These are phyloP conservation scores for Pseudopipra pipra DNA, from an alignment of 2,113 vertebrate species.

Conservation along the genomic window DNA sequence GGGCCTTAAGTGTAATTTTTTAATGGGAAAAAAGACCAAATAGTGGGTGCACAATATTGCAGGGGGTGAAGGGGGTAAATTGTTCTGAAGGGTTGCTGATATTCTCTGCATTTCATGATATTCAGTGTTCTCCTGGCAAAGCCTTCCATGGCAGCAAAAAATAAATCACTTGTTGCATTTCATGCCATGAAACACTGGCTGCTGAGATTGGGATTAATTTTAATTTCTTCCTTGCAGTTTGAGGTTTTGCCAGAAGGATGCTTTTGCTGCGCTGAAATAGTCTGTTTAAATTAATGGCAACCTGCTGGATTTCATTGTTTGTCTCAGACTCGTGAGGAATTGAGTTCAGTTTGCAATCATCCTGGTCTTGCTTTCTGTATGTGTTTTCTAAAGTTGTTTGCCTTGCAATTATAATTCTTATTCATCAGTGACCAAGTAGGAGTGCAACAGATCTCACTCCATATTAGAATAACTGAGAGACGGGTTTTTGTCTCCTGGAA, in stretches of 20 bases:
- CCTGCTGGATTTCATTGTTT: conserved; percentile 25
- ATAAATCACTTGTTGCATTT: neutral
- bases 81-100: neutral
- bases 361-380: conserved; percentile 12
- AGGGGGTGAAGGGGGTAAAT: neutral
- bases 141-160: neutral
- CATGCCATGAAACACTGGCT: neutral
- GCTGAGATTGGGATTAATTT: conserved; percentile 20
- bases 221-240: conserved; percentile 19
- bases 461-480: neutral
- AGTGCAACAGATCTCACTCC: neutral
- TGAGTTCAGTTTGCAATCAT: conserved; percentile 5
- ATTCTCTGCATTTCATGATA: neutral
- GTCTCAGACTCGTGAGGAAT: neutral
- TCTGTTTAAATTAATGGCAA: conserved; percentile 36
- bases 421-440: neutral
- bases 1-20: neutral
- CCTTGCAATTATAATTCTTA: neutral
- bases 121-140: neutral
- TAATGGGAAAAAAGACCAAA: neutral
- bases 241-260: conserved; percentile 18
- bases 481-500: neutral
- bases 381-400: neutral
- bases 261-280: neutral
- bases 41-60: neutral